Evolutionary conservation across 2,888 invertebrate genomes (phyloP).

Genomic region (Hemicrepidius hirtus): DNA sequence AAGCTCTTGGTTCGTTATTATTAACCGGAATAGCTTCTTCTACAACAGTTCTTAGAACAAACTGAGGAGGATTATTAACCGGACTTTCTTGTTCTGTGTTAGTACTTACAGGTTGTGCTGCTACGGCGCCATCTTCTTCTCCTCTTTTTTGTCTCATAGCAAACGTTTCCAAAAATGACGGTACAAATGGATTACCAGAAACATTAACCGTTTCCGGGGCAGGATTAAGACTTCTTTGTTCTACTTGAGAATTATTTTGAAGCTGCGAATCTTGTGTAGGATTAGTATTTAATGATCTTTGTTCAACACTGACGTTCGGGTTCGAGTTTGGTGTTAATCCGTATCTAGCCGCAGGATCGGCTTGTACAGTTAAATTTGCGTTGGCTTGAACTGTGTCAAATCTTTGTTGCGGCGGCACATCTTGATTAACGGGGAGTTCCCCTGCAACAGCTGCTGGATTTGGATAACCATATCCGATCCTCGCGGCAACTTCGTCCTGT

Average conservation of each 20-base stretch:
- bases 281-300: neutral
- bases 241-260: neutral
- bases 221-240: neutral
- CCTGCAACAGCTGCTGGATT: neutral
- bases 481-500: neutral
- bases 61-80: neutral
- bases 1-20: neutral
- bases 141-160: conserved; percentile 3
- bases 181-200: neutral
- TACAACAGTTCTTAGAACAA: neutral
- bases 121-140: neutral
- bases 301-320: neutral
- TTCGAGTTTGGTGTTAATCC: neutral
- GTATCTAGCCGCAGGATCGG: neutral
- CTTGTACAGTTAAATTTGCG: neutral
- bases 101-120: neutral
- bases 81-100: neutral
- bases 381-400: neutral
- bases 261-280: neutral
- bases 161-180: conserved; percentile 17
- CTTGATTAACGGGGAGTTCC: neutral
- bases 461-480: neutral
- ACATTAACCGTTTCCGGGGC: neutral
- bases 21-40: neutral
- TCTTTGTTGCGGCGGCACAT: neutral